phyloP scores from a whole-genome alignment of 1,140 invertebrate species.

The Drosophila littoralis region DNA sequence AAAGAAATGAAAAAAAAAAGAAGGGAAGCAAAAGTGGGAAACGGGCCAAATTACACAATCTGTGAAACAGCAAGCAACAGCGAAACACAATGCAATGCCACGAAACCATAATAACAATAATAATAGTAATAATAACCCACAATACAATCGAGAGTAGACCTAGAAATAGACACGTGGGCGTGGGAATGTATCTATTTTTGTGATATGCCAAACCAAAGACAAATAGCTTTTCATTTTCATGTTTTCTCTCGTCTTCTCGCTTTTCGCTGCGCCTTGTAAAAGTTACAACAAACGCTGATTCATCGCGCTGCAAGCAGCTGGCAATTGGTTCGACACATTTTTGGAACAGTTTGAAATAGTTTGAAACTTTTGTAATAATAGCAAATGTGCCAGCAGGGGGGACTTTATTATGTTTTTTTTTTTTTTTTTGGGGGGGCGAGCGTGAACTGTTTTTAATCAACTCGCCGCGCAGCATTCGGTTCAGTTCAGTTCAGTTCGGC shows the following conservation, averaged over 20 bases:
- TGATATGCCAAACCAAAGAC: constrained; percentile 25
- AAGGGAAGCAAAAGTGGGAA: constrained; percentile 56
- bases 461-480: constrained; percentile 27
- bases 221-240: constrained; percentile 41
- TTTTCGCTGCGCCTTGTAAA: constrained; percentile 35
- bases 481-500: constrained; percentile 24
- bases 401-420: constrained; percentile 30
- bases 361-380: constrained; percentile 59
- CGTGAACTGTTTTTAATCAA: constrained; percentile 65
- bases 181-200: constrained; percentile 77
- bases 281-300: constrained; percentile 63
- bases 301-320: constrained; percentile 53
- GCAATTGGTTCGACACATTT: constrained; percentile 41
- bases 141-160: constrained; percentile 47
- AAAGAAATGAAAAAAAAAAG: constrained; percentile 28
- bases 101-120: constrained; percentile 49
- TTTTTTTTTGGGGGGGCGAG: constrained; percentile 9
- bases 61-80: constrained; percentile 21
- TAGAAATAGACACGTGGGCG: constrained; percentile 81
- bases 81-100: constrained; percentile 53
- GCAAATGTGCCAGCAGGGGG: constrained; percentile 31
- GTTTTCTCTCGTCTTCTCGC: background rate
- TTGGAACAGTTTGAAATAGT: constrained; percentile 28
- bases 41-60: constrained; percentile 76
- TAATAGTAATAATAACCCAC: constrained; percentile 10